Evolutionary conservation across 2,113 vertebrate genomes (phyloP).

Genomic region (Sorex araneus): DNA sequence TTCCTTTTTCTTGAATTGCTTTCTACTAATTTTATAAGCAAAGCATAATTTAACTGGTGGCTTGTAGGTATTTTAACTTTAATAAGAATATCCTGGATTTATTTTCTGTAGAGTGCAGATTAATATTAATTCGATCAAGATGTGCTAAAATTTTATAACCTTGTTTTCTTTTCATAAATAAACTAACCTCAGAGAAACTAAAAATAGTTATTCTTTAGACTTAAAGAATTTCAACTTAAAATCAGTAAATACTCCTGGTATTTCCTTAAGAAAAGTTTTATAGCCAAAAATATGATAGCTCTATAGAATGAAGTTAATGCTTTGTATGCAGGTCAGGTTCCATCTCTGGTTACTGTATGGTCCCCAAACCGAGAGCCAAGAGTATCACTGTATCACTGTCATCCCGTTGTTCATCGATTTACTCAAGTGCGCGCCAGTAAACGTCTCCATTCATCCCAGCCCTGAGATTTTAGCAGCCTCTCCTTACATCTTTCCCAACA

Average conservation of each 20-base stretch:
- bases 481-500: too few relatives aligned
- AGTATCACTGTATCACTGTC: too few relatives aligned
- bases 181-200: background rate
- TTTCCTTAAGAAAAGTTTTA: conserved; percentile 45
- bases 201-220: conserved; percentile 26
- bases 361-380: too few relatives aligned
- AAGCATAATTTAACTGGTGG: background rate
- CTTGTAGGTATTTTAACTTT: conserved; percentile 44
- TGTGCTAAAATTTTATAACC: background rate
- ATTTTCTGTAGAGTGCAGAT: conserved; percentile 35
- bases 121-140: background rate
- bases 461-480: too few relatives aligned
- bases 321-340: too few relatives aligned
- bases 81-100: background rate
- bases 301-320: too few relatives aligned
- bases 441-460: too few relatives aligned
- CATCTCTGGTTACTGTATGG: too few relatives aligned
- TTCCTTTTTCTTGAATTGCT: conserved; percentile 27
- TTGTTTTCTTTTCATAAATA: background rate
- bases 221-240: conserved; percentile 49
- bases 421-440: too few relatives aligned
- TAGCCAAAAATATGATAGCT: too few relatives aligned
- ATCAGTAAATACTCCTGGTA: background rate
- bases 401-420: too few relatives aligned
- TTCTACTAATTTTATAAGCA: conserved; percentile 41